Conservation (phyloP, 2,888 invertebrate species). For the Lasioglossum oenotherae region DNA sequence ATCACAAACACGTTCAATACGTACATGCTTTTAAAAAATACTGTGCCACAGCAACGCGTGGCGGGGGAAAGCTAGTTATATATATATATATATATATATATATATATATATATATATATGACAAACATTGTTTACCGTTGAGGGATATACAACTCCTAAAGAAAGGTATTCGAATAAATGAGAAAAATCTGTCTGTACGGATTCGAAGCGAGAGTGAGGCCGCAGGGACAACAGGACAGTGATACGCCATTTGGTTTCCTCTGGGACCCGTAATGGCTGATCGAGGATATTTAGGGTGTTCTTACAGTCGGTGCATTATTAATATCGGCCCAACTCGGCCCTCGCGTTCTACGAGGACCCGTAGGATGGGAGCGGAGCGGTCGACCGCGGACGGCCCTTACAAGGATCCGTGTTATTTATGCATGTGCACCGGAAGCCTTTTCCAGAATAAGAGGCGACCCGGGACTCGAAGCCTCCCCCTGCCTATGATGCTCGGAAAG, state of each 20-base stretch:
- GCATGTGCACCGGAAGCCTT: constrained; percentile 77
- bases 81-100: no score
- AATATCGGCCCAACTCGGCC: constrained; percentile 73
- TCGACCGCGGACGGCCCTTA: constrained; percentile 76
- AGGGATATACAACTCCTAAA: background rate
- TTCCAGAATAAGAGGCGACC: constrained; percentile 73
- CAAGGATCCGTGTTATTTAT: constrained; percentile 79
- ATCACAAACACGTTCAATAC: no score
- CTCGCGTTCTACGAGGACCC: constrained; percentile 49
- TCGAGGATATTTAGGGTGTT: constrained; percentile 80
- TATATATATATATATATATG: no score
- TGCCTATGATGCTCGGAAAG: constrained; percentile 49
- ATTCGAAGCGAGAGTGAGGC: constrained; percentile 32
- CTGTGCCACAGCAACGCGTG: no score
- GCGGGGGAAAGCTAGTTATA: no score
- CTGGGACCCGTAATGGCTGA: constrained; percentile 76
- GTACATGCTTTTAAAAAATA: no score
- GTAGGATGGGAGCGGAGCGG: constrained; percentile 47
- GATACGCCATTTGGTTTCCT: constrained; percentile 79
- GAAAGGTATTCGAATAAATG: background rate
- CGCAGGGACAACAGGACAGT: constrained; percentile 72
- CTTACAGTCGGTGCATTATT: constrained; percentile 79
- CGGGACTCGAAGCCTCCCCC: constrained; percentile 65
- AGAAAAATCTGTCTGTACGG: constrained; percentile 22
- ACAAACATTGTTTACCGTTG: background rate